These are phyloP conservation scores for Colletes gigas DNA, from an alignment of 1,140 invertebrate genomes.

Conservation along the genomic window DNA sequence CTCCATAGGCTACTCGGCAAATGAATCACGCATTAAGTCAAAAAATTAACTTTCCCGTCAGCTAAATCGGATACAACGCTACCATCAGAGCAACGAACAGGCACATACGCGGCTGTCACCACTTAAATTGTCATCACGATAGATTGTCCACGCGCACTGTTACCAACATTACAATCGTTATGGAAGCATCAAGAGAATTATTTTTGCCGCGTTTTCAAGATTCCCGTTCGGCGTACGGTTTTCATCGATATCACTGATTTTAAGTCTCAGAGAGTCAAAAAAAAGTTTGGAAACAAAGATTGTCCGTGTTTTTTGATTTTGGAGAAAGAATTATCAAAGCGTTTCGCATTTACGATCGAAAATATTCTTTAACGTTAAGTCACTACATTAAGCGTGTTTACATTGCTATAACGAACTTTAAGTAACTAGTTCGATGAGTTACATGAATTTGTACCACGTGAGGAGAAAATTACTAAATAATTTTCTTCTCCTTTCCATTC, in stretches of 20 bases:
- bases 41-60: conserved; percentile 24
- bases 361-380: too few species aligned
- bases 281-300: background rate
- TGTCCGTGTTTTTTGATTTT: background rate
- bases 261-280: background rate
- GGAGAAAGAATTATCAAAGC: background rate
- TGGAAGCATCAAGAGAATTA: background rate
- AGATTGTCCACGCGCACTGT: conserved; percentile 44
- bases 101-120: conserved; percentile 62
- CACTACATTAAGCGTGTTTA: too few species aligned
- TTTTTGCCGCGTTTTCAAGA: background rate
- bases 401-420: too few species aligned
- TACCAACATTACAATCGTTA: conserved; percentile 46
- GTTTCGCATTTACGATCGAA: background rate
- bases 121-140: conserved; percentile 65
- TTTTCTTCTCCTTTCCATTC: too few species aligned
- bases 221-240: too few species aligned
- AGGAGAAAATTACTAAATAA: too few species aligned
- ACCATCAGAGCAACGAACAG: conserved; percentile 26
- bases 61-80: conserved; percentile 25
- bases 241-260: background rate
- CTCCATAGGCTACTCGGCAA: conserved; percentile 21
- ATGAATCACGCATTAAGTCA: conserved; percentile 14
- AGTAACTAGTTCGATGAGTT: too few species aligned
- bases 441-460: too few species aligned